Base-by-base conservation (phyloP, 2,113 vertebrate species). In the Lethenteron reissneri region DNA sequence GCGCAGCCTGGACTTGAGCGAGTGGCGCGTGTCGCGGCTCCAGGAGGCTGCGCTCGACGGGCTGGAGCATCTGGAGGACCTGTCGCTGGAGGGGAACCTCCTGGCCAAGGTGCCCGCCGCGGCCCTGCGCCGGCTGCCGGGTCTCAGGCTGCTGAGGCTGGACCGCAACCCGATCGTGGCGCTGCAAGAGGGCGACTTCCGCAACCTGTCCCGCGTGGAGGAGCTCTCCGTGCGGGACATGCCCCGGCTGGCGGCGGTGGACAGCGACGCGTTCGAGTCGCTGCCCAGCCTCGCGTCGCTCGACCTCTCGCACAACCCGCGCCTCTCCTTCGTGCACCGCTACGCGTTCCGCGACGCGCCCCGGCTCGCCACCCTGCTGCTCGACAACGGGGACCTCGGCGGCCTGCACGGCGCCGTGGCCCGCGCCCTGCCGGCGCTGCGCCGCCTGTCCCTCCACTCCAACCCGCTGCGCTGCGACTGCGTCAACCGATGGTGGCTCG, bases 391-490 rank as follows among this genome's bases (percentile, higher is more conserved):
- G 2, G 86, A 87, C 72, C 83, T 99, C 77, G 94, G 88, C 76
- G 87, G 90, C 77, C 83, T 99, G 78, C 88, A 95, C 79, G 84
- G 80, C 73, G 84, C 87, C 79, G 86, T 85, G 0, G 81, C 96
- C 41, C 81, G 83, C 69, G 87, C 92, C 70, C 80, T 97, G 76
- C 90, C 92, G 73, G 86, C 80, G 76, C 85, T 99, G 70, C 90
- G 88, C 78, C 90, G 97, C 80, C 87, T 99, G 78, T 88, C 88
- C 75, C 82, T 99, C 77, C 92, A 97, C 73, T 84, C 87, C 76
- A 99, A 99, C 79, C 94, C 92, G 2, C 84, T 99, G 75, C 87
- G 85, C 77, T 97, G 94, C 1, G 94, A 96, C 82, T 99, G 91
- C 13, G 80, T 95, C 74, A 89, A 97, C 77, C 88, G 88, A 70